Evolutionary conservation across 2,797 vertebrate species (phyloP).

Genomic region (Labroides dimidiatus): DNA sequence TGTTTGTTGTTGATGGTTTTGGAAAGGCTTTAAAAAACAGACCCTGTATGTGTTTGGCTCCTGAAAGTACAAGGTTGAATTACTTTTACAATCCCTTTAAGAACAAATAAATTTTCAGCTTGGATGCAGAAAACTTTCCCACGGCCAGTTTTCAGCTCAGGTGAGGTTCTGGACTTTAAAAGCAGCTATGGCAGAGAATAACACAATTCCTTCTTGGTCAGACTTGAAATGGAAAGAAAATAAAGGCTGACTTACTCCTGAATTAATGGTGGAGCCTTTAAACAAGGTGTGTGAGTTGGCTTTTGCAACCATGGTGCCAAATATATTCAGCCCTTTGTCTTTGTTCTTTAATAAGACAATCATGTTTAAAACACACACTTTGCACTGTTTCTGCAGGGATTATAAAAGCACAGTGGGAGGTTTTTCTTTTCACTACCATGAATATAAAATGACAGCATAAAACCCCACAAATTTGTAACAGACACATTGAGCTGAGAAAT

Average conservation of each 20-base stretch:
- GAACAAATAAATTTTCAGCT: not conserved
- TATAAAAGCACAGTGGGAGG: constrained; percentile 55
- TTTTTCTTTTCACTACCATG: constrained; percentile 20
- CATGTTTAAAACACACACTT: constrained; percentile 51
- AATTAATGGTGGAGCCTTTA: constrained; percentile 47
- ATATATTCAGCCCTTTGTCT: constrained; percentile 49
- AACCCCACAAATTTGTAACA: constrained; percentile 47
- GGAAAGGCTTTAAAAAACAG: not conserved
- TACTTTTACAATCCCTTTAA: too few species aligned
- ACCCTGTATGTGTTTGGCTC: too few species aligned
- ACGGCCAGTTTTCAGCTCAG: constrained; percentile 15
- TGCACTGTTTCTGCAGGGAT: constrained; percentile 31
- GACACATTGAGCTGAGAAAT: constrained; percentile 21
- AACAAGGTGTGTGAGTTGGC: constrained; percentile 48
- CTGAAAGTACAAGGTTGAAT: too few species aligned
- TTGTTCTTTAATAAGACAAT: constrained; percentile 66
- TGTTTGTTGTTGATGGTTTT: not conserved
- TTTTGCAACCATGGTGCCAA: constrained; percentile 42
- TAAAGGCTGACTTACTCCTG: constrained; percentile 14
- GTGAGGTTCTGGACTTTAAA: constrained; percentile 3
- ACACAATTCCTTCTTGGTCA: constrained; percentile 30
- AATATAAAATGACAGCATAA: constrained; percentile 55
- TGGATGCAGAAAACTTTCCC: constrained; percentile 7
- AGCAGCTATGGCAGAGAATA: constrained; percentile 23
- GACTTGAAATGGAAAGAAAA: not conserved